These are phyloP conservation scores for Aegypius monachus DNA, from an alignment of 2,113 vertebrate species.

Conservation along the genomic window DNA sequence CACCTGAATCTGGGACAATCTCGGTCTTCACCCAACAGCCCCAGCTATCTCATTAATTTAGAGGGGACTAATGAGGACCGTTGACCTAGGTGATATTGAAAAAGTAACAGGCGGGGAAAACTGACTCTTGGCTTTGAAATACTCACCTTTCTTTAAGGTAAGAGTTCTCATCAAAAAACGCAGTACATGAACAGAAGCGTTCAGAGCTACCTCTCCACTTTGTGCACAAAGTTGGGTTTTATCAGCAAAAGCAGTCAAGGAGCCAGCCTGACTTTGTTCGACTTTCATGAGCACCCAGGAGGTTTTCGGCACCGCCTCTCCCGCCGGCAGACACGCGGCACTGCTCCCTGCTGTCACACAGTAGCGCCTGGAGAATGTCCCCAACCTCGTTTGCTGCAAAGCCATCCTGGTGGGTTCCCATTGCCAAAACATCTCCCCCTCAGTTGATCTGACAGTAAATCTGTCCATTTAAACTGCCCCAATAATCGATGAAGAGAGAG, in stretches of 20 bases:
- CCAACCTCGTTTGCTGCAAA: neutral
- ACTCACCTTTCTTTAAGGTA: neutral
- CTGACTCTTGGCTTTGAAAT: neutral
- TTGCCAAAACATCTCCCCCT: neutral
- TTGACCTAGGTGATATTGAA: neutral
- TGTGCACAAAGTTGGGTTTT: too few relatives aligned
- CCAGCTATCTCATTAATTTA: neutral
- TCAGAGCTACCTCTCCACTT: neutral
- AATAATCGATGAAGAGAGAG: rapidly evolving
- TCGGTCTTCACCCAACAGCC: neutral
- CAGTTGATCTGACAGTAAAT: neutral
- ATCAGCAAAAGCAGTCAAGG: neutral
- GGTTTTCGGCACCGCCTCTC: neutral
- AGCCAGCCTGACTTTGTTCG: neutral
- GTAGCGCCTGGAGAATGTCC: neutral
- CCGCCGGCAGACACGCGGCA: neutral
- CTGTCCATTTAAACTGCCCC: rapidly evolving
- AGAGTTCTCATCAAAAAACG: neutral
- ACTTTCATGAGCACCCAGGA: neutral
- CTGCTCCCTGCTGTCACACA: neutral
- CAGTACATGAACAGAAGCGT: neutral
- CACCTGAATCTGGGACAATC: neutral
- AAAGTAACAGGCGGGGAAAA: neutral
- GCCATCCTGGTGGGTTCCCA: neutral
- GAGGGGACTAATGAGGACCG: neutral